Conservation (phyloP, 2,113 vertebrate species). For the Ochotona curzoniae region DNA sequence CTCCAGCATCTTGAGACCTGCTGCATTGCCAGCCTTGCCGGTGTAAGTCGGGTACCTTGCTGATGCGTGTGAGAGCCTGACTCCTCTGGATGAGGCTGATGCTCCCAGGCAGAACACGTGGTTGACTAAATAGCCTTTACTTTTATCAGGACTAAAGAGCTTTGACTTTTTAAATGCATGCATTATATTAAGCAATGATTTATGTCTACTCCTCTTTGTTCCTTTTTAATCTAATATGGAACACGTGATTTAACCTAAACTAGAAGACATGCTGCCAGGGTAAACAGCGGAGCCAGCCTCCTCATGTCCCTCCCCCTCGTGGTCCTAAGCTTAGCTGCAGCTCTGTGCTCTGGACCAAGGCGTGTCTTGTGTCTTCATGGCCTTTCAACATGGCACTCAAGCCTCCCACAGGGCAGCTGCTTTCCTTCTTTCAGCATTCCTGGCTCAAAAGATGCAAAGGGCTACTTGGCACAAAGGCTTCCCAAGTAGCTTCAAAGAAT, state of each 20-base stretch:
- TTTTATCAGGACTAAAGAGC: background rate
- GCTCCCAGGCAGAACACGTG: background rate
- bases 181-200: background rate
- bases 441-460: background rate
- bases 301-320: fast-evolving
- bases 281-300: too few relatives aligned
- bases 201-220: background rate
- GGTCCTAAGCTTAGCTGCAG: background rate
- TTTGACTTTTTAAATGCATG: too few relatives aligned
- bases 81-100: fast-evolving
- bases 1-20: background rate
- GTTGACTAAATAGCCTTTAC: background rate
- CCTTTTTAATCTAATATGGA: background rate
- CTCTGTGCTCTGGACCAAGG: fast-evolving
- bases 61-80: background rate
- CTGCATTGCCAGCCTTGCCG: fast-evolving
- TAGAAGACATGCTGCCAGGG: fast-evolving
- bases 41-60: fast-evolving
- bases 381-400: background rate
- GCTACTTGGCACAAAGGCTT: background rate
- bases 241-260: background rate
- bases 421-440: background rate
- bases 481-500: fast-evolving
- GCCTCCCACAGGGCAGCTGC: background rate
- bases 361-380: fast-evolving